Evolutionary conservation across 2,113 vertebrate species (phyloP).

Genomic region (Galemys pyrenaicus): DNA sequence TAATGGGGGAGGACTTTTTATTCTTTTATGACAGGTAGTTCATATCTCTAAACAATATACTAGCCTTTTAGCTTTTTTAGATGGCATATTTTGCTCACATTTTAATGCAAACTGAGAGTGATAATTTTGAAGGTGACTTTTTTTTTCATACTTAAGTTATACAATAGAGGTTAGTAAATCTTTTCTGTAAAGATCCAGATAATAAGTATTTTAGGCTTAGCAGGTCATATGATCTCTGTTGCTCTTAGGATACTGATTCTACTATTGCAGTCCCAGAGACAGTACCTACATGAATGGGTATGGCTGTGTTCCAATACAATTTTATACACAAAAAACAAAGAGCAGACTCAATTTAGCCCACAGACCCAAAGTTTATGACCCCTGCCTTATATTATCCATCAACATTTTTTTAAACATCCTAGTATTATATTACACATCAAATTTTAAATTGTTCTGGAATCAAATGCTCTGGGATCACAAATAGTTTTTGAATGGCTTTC

Average conservation of each 20-base stretch:
- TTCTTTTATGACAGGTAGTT: background rate
- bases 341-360: background rate
- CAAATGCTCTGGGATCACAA: background rate
- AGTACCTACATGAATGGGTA: background rate
- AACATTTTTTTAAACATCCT: background rate
- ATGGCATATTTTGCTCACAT: background rate
- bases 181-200: background rate
- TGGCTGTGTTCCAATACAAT: background rate
- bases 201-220: conserved; percentile 4
- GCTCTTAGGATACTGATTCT: background rate
- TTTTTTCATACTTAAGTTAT: background rate
- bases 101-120: background rate
- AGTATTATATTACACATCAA: background rate
- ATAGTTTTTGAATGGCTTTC: background rate
- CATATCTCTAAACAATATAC: background rate
- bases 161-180: background rate
- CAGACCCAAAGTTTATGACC: background rate
- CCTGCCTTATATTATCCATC: background rate
- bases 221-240: background rate
- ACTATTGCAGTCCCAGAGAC: background rate
- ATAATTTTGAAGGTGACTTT: conserved; percentile 15
- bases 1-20: background rate
- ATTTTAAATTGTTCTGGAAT: background rate
- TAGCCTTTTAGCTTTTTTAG: background rate
- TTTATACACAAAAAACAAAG: background rate